These are phyloP conservation scores for Macrosiphum euphorbiae DNA, from an alignment of 2,888 invertebrate genomes.

Conservation along the genomic window DNA sequence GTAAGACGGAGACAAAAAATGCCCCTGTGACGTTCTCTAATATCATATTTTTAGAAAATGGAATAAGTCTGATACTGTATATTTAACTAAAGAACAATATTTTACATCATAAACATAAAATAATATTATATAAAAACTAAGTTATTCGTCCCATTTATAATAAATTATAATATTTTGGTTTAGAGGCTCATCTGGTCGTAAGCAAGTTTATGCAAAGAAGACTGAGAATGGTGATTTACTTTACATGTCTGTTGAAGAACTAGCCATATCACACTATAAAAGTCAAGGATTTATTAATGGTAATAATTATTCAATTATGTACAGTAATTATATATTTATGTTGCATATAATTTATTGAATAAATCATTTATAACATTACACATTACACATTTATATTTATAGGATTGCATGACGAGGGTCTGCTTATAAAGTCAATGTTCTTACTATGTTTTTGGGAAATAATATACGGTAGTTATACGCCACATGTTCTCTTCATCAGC, in stretches of 20 bases:
- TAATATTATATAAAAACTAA: neutral
- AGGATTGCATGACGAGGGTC: conserved; percentile 79
- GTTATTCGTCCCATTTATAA: neutral
- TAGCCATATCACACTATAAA: conserved; percentile 74
- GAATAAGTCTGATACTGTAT: neutral
- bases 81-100: neutral
- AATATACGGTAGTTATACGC: conserved; percentile 75
- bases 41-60: neutral
- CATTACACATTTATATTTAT: conserved; percentile 3
- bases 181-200: conserved; percentile 69
- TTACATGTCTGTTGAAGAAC: conserved; percentile 74
- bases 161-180: conserved; percentile 8
- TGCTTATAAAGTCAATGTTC: conserved; percentile 76
- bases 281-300: conserved; percentile 72
- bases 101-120: neutral
- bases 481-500: conserved; percentile 77
- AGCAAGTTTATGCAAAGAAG: conserved; percentile 69
- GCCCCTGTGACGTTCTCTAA: neutral
- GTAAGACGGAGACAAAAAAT: too few relatives aligned
- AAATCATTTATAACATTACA: neutral
- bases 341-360: neutral
- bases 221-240: conserved; percentile 69
- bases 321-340: neutral
- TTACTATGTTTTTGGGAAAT: conserved; percentile 85
- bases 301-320: conserved; percentile 64